Evolutionary conservation across 2,797 vertebrate genomes (phyloP).

Genomic region (Trichosurus vulpecula): DNA sequence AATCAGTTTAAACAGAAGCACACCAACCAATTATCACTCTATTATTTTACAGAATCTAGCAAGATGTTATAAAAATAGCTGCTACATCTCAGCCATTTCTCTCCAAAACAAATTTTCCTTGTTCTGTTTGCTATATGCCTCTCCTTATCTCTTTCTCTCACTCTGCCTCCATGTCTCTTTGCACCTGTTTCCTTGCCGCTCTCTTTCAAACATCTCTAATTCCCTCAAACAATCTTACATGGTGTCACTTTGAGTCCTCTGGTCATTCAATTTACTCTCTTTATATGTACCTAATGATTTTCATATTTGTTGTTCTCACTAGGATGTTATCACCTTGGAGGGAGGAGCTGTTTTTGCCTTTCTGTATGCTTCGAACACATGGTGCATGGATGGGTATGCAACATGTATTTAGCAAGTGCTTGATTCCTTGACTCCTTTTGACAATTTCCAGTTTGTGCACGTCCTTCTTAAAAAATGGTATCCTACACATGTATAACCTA

Average conservation of each 20-base stretch:
- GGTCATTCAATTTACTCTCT: neutral
- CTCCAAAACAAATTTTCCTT: neutral
- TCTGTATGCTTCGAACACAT: neutral
- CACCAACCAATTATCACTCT: neutral
- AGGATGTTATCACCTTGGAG: neutral
- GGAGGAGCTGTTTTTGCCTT: neutral
- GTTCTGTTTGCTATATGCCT: neutral
- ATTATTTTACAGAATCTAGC: neutral
- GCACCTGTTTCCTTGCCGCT: neutral
- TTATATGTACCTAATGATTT: neutral
- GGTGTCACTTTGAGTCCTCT: neutral
- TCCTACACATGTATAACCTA: no score
- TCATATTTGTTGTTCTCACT: neutral
- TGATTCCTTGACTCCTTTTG: neutral
- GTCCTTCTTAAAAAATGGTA: no score
- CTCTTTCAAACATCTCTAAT: neutral
- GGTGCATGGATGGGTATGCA: neutral
- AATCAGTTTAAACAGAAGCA: conserved; percentile 31
- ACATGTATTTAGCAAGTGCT: neutral
- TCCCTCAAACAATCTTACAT: neutral
- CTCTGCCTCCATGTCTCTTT: neutral
- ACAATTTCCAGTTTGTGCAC: neutral
- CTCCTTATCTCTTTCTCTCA: neutral
- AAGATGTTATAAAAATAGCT: neutral
- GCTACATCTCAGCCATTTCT: neutral